phyloP scores from a whole-genome alignment of 1,140 invertebrate genomes.

The Littorina saxatilis region DNA sequence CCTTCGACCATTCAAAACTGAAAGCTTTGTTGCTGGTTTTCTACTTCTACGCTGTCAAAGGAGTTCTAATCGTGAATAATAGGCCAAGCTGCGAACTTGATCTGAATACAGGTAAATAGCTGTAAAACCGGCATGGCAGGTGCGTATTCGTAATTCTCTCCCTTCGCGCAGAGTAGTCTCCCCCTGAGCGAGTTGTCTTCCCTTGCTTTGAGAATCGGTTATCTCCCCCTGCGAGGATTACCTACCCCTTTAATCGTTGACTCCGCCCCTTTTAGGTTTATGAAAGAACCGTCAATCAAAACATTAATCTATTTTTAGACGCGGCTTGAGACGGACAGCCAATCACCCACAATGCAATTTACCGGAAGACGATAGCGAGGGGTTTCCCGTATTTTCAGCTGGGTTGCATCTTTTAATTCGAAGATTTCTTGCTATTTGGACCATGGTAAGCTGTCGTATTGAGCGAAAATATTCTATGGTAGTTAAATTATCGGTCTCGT shows the following conservation, averaged over 20 bases:
- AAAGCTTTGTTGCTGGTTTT: too few species aligned
- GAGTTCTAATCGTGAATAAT: too few species aligned
- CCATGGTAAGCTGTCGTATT: not conserved
- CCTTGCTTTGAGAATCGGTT: not conserved
- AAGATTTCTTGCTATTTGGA: slow-evolving; percentile 5
- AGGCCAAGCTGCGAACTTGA: too few species aligned
- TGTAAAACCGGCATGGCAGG: too few species aligned
- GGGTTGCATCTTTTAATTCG: slow-evolving; percentile 32
- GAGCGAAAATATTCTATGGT: not conserved
- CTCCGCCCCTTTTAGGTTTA: slow-evolving; percentile 14
- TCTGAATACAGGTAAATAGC: too few species aligned
- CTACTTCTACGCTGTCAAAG: too few species aligned
- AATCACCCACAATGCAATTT: slow-evolving; percentile 42
- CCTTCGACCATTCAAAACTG: too few species aligned
- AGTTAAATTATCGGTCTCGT: not conserved
- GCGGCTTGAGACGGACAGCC: slow-evolving; percentile 30
- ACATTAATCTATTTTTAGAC: slow-evolving; percentile 38
- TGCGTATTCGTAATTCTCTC: too few species aligned
- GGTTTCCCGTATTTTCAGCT: slow-evolving; percentile 31
- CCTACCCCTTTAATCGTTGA: slow-evolving; percentile 14
- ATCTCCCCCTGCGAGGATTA: not conserved
- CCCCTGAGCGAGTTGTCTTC: slow-evolving; percentile 5
- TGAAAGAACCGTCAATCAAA: slow-evolving; percentile 16
- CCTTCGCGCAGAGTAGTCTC: not conserved
- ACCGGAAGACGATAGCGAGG: slow-evolving; percentile 34